Base-by-base conservation (phyloP, 2,888 invertebrate species). In the Phasia obesa region DNA sequence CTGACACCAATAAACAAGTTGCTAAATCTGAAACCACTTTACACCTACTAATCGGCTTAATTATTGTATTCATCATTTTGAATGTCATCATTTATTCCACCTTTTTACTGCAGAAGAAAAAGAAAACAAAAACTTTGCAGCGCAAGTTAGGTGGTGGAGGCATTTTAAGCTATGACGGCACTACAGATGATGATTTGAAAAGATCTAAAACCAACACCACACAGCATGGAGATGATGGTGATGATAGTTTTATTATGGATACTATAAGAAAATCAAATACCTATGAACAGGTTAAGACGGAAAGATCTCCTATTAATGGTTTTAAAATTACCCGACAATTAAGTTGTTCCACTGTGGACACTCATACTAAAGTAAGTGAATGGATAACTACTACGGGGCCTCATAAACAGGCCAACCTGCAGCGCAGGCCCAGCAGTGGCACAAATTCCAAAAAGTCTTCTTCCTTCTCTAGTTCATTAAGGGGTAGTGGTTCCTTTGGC, bases 381-480 rank as follows among this genome's bases (percentile, higher is more conserved):
- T 97, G 97, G 97, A 97, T 97, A 86, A 94, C 95, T 0, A 95
- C 95, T 85, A 96, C 96, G 90, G 94, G 95, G 42, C 94, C 95
- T 86, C 93, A 94, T 11, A 81, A 76, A 6, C 73, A 55, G 2
- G 81, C 42, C 0, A 75, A 67, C 27, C 51, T 86, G 27, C 86
- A 84, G 17, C 62, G 80, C 31, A 35, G 74, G 4, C 70, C 59
- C 3, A 70, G 65, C 21, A 84, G 81, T 64, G 95, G 95, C 0
- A 93, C 93, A 81, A 94, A 77, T 49, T 87, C 87, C 0, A 87
- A 88, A 53, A 87, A 87, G 42, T 86, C 88, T 0, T 89, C 90
- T 0, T 87, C 88, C 0, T 87, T 88, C 4, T 84, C 83, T 7
- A 84, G 83, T 35, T 84, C 84, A 0, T 75, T 85, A 1, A 78